phyloP scores from a whole-genome alignment of 2,113 vertebrate genomes.

The Opisthocomus hoazin region DNA sequence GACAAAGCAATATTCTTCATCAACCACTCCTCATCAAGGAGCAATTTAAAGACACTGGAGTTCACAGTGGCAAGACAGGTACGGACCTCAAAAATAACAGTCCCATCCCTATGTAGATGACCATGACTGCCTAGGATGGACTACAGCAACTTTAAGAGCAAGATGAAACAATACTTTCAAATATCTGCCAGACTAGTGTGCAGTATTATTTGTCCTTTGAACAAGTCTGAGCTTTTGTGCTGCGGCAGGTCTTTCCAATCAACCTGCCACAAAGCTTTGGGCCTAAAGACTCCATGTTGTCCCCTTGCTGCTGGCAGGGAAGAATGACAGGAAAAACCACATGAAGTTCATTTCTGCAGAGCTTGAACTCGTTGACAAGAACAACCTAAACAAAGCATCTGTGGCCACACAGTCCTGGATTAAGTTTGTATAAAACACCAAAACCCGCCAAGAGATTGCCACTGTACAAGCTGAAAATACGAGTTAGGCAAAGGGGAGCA shows the following conservation, averaged over 20 bases:
- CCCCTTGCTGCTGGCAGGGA: not conserved
- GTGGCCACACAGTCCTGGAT: not conserved
- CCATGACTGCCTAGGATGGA: not conserved
- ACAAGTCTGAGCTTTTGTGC: not conserved
- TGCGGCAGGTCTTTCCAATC: not conserved
- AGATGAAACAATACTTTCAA: not conserved
- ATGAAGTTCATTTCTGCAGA: not conserved
- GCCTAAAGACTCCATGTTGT: not conserved
- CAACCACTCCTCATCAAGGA: not conserved
- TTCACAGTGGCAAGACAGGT: not conserved
- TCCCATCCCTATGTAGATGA: not conserved
- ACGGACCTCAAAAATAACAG: not conserved
- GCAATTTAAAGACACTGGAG: not conserved
- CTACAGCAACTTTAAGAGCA: not conserved
- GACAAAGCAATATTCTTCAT: not conserved
- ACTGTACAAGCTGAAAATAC: not conserved
- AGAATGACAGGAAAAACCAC: not conserved
- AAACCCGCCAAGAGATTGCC: not conserved
- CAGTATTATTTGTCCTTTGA: not conserved
- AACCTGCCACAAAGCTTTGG: not conserved
- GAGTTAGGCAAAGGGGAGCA: not conserved
- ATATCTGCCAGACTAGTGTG: not conserved
- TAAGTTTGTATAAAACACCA: not conserved
- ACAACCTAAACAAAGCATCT: not conserved
- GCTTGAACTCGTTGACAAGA: not conserved